A percentile compares a stretch with the other conserved stretches of the same genome.
Evolutionary conservation across 1,140 invertebrate species (phyloP).

Genomic region (Aphidius ervi): DNA sequence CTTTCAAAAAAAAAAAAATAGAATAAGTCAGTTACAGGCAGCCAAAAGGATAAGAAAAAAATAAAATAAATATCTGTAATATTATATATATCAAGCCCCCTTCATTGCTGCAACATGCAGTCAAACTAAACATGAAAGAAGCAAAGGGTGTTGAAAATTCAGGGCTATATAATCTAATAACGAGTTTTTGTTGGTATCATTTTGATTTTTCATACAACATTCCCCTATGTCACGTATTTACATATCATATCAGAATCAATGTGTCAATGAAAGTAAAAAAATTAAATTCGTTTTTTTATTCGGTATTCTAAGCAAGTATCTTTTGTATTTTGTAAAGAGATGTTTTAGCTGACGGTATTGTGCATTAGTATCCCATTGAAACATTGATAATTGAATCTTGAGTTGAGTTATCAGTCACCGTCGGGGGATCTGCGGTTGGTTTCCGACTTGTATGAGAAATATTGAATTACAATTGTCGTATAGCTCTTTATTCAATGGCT

Average conservation of each 20-base stretch:
- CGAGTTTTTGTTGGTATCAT: slow-evolving; percentile 42
- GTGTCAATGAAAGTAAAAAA: too few species aligned
- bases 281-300: too few species aligned
- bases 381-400: slow-evolving; percentile 48
- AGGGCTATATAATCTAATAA: slow-evolving; percentile 50
- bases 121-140: slow-evolving; percentile 5
- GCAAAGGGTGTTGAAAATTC: slow-evolving; percentile 26
- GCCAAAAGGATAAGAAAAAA: slow-evolving; percentile 1
- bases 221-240: too few species aligned
- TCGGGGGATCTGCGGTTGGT: slow-evolving; percentile 50
- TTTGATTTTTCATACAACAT: too few species aligned
- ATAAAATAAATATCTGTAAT: not conserved
- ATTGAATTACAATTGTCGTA: not conserved
- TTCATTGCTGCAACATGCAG: not conserved
- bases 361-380: slow-evolving; percentile 54
- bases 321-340: too few species aligned
- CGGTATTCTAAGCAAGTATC: too few species aligned
- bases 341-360: slow-evolving; percentile 36
- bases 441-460: slow-evolving; percentile 30
- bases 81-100: not conserved
- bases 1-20: slow-evolving; percentile 9
- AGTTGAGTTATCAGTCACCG: slow-evolving; percentile 42
- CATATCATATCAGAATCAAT: too few species aligned
- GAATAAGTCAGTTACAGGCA: slow-evolving; percentile 1
- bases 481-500: not conserved